phyloP scores from a whole-genome alignment of 2,888 invertebrate species.

The Leptogaster cylindrica region DNA sequence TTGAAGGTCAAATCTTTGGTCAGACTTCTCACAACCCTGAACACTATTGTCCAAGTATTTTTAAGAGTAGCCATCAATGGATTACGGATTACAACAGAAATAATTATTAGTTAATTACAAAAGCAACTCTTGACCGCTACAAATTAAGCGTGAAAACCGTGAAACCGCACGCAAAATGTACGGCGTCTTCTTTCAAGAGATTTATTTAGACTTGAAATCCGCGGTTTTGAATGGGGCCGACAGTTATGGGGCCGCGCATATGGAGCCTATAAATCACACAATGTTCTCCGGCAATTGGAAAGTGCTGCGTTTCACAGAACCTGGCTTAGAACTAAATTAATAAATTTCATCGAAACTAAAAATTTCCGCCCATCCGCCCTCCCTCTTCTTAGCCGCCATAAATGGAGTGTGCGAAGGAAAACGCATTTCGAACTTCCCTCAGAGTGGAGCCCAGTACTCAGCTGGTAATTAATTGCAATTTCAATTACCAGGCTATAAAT shows the following conservation, averaged over 20 bases:
- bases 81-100: too few relatives aligned
- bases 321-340: slow-evolving; percentile 31
- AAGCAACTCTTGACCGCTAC: slow-evolving; percentile 1
- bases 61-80: too few relatives aligned
- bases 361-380: too few relatives aligned
- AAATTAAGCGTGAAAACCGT: slow-evolving; percentile 19
- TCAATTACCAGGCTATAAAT: slow-evolving; percentile 37
- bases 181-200: background rate
- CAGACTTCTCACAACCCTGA: too few relatives aligned
- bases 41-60: too few relatives aligned
- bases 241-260: background rate
- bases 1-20: too few relatives aligned
- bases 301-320: background rate
- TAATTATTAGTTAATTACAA: slow-evolving; percentile 19
- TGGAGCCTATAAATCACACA: slow-evolving; percentile 13
- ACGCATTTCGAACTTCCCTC: slow-evolving; percentile 4
- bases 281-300: too few relatives aligned
- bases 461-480: slow-evolving; percentile 39
- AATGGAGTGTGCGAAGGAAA: background rate
- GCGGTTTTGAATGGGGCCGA: background rate
- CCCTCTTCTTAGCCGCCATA: slow-evolving; percentile 4
- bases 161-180: background rate
- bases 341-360: slow-evolving; percentile 36
- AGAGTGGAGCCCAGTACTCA: slow-evolving; percentile 11
- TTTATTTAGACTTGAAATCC: background rate